Percentiles rank a stretch among this genome's conserved stretches.
Evolutionary conservation across 2,888 invertebrate species (phyloP).

Genomic region (Chloroclysta siterata): DNA sequence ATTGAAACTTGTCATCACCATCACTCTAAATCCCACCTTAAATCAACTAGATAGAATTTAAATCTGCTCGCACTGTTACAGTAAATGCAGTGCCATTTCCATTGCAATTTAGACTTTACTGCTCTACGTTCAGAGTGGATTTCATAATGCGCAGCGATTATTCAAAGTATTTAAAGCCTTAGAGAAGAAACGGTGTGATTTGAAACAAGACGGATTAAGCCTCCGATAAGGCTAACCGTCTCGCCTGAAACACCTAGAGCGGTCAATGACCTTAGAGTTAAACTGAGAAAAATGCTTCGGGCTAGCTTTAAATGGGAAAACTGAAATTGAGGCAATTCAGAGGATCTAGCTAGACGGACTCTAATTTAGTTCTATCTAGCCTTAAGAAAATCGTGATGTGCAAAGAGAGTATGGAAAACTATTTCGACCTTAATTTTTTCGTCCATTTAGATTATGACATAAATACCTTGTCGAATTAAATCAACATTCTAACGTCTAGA

Average conservation of each 20-base stretch:
- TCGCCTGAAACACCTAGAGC: slow-evolving; percentile 27
- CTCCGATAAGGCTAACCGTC: slow-evolving; percentile 32
- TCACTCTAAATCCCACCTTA: slow-evolving; percentile 30
- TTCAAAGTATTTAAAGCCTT: slow-evolving; percentile 34
- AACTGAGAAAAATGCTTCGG: slow-evolving; percentile 19
- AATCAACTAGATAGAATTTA: slow-evolving; percentile 18
- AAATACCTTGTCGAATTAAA: background rate
- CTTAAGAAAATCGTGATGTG: background rate
- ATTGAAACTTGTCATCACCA: slow-evolving; percentile 30
- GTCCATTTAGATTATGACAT: background rate
- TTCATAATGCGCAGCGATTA: slow-evolving; percentile 22
- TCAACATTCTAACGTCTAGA: background rate
- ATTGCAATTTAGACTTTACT: slow-evolving; percentile 20
- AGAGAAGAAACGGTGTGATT: slow-evolving; percentile 35
- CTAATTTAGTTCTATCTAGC: slow-evolving; percentile 13
- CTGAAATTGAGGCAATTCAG: slow-evolving; percentile 11
- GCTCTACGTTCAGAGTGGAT: slow-evolving; percentile 1
- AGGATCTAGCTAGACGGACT: slow-evolving; percentile 3
- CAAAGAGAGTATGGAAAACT: background rate
- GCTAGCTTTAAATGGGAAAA: slow-evolving; percentile 13
- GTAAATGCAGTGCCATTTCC: slow-evolving; percentile 10
- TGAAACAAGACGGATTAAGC: slow-evolving; percentile 39
- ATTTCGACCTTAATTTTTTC: background rate
- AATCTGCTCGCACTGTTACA: slow-evolving; percentile 20
- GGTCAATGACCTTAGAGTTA: slow-evolving; percentile 16